Evolutionary conservation across 2,113 vertebrate species (phyloP), one percentile per base, ranked within the genome.

Genomic region (Scomber colias): DNA sequence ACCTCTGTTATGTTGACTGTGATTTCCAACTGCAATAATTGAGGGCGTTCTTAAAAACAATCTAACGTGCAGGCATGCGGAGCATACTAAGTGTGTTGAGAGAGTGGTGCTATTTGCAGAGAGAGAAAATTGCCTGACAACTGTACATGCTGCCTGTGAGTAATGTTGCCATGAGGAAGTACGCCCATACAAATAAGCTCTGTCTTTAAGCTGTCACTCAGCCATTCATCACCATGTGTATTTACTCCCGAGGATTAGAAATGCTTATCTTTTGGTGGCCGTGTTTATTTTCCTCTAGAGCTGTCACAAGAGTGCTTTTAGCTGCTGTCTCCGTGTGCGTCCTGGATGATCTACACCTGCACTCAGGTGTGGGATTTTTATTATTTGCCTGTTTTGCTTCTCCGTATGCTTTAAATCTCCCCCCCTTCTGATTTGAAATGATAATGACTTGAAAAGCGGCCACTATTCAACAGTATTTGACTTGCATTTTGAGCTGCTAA

Each of bases 161-260:
- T 91, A 83, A 87, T 89, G 80, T 79, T 81, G 81, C 81, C 73
- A 80, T 66, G 88, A 88, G 81, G 84, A 90, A 89, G 72, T 80
- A 75, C 75, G 44, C 77, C 81, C 87, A 87, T 74, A 86, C 87
- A 92, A 91, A 85, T 75, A 73, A 30, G 73, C 71, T 74, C 69
- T 56, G 75, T 81, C 71, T 91, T 89, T 83, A 81, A 87, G 68
- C 77, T 88, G 86, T 88, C 88, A 86, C 79, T 92, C 86, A 92
- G 35, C 75, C 77, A 82, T 85, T 93, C 88, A 82, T 90, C 88
- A 87, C 65, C 16, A 64, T 51, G 49, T 21, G 69, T 81, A 73
- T 86, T 88, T 88, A 77, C 81, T 86, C 68, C n/a, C 5, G 4
- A 11, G 79, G 71, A 83, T 90, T 88, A 90, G 62, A 81, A 81